phyloP scores from a whole-genome alignment of 2,113 vertebrate genomes.

The Plotosus lineatus region DNA sequence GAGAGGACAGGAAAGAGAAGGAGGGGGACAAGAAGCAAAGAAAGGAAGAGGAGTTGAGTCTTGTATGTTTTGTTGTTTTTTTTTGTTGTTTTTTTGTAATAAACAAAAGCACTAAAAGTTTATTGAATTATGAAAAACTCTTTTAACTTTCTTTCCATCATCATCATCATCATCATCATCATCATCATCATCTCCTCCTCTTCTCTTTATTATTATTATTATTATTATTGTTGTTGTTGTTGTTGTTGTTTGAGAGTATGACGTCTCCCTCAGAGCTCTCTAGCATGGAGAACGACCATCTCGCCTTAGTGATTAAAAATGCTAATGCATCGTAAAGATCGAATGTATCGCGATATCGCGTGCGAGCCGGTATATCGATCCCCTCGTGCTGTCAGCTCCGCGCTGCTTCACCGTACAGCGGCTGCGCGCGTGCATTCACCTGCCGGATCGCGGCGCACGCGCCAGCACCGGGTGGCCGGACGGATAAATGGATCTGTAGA shows the following conservation, averaged over 20 bases:
- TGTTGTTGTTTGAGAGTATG: neutral
- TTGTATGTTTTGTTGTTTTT: neutral
- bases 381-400: constrained; percentile 30
- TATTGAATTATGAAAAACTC: neutral
- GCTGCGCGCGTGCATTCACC: constrained; percentile 45
- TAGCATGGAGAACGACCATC: too few relatives aligned
- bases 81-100: neutral
- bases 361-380: neutral
- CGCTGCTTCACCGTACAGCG: constrained; percentile 37
- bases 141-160: neutral
- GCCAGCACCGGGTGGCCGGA: constrained; percentile 12
- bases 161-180: neutral
- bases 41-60: neutral
- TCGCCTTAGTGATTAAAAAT: neutral
- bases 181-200: neutral
- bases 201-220: neutral
- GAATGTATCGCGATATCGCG: neutral
- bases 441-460: constrained; percentile 46
- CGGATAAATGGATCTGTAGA: neutral
- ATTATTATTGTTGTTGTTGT: neutral
- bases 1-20: neutral
- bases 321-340: neutral
- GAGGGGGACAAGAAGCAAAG: neutral
- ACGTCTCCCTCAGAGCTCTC: neutral
- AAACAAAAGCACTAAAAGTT: neutral